Evolutionary conservation across 1,140 invertebrate genomes (phyloP), one percentile per base, ranked within the genome.

Genomic region (Drosophila biarmipes): DNA sequence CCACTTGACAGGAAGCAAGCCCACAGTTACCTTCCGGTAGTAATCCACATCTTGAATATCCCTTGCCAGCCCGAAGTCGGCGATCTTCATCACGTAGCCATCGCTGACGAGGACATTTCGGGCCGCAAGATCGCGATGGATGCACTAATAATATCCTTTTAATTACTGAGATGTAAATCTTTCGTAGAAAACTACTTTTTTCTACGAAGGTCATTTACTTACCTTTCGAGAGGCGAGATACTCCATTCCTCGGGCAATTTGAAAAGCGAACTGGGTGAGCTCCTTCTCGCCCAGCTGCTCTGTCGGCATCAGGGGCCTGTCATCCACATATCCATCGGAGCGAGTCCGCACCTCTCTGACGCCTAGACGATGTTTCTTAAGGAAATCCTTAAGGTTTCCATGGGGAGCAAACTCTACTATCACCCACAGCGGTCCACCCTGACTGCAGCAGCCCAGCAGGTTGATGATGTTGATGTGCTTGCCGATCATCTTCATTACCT

Each of bases 401-500:
- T 98, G 95, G 0, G 96, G 96, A 0, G 98, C 98, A 92, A 96
- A 99, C 92, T 99, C 99, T 0, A 99, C 97, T 14, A 99, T 96
- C 0, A 99, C 98, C 92, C 96, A 98, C 0, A 99, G 93, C 0
- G 98, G 98, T 2, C 97, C 98, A 68, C 96, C 95, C 92, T 99
- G 98, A 1, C 98, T 99, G 92, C 98, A 99, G 87, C 98, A 99
- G 4, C 98, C 99, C 8, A 99, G 91, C 5, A 99, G 92, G 92
- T 98, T 98, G 80, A 99, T 99, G 55, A 99, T 99, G 91, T 99
- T 99, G 21, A 97, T 96, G 91, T 99, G 98, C 79, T 97, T 97
- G n/a, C 98, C 98, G 56, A 99, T 99, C 94, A 97, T 96, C 92
- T 99, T 99, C 98, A 99, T 99, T 93, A 99, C 97, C 92, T 99